Evolutionary conservation across 1,140 invertebrate genomes (phyloP), one percentile per base, ranked within the genome.

Genomic region (Ruditapes philippinarum): DNA sequence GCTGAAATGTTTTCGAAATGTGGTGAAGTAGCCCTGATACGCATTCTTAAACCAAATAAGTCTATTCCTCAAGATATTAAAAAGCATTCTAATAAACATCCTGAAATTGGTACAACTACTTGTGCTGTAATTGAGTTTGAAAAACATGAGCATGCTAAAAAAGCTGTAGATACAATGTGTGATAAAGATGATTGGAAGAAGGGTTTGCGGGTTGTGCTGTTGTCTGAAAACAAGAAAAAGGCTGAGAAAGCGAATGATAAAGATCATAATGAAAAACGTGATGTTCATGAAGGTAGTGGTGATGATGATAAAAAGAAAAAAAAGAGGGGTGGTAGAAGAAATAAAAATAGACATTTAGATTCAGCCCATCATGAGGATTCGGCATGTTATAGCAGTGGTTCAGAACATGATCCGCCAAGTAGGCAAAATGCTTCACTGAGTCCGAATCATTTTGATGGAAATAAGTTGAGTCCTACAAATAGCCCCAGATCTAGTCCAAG

Each of bases 81-180:
- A 81, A 98, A 98, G 95, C 98, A 98, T 93, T 97, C 98, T 90
- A 97, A 98, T 93, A 98, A 98, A 95, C 98, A 98, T 94, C 98
- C 98, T n/a, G 98, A 98, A 94, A 96, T 98, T 94, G 95, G 94
- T 45, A 97, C 97, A 89, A 97, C 97, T 93, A 97, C 98, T 88
- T 98, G 98, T 96, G 98, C 98, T 12, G 96, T 99, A 91, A 97
- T 99, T 60, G 98, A 99, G 96, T 99, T 98, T 95, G 98, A 98
- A 76, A 97, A 98, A 85, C 98, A 98, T 0, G 98, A 98, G 74
- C 97, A 97, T 12, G 98, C 98, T 0, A 97, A 98, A 92, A 97
- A 97, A 79, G 98, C 98, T 0, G 96, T 97, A n/a, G 97, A 97
- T 82, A 93, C 94, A 19, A 93, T 96, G 91, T 93, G 91, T 42